Base-by-base conservation (phyloP, 2,888 invertebrate species). In the Microctonus hyperodae region DNA sequence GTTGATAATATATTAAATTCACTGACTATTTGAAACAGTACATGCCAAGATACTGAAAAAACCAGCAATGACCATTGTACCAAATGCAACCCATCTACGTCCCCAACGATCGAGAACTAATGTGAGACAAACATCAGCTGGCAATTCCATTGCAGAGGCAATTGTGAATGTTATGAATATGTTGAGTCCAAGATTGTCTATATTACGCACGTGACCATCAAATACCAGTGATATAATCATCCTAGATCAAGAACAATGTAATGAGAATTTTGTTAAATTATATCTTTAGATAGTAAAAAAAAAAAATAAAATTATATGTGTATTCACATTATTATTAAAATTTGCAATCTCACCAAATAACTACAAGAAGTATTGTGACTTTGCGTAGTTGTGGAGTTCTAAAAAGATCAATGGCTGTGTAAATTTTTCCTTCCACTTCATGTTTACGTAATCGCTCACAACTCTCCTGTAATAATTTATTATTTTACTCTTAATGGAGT, bases 191-290 rank as follows among this genome's bases (percentile, higher is more conserved):
- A 95, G 84, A 10, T 94, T 92, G 0, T 93, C 92, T 0, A 95
- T 94, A 79, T 95, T 95, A 77, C 95, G 87, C 16, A 95, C 94
- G 79, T 96, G 95, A 0, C 94, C 94, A 78, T 95, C 94, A 82
- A 95, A 94, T 0, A 94, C 93, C 78, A 95, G 79, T 0, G 94
- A 93, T 65, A 95, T 92, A n/a, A 92, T 90, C 92, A 94, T 93
- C 87, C 87, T 87, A 70, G 13, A 51, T n/a, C 22, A 22, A 40
- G 9, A 10, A 1, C 25, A 63, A 50, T 40, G 62, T 20, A 3
- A 61, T 16, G 20, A 11, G 31, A 9, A 28, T 51, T 58, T 60
- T 40, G 28, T 62, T 63, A n/a, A n/a, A n/a, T n/a, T n/a, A n/a
- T n/a, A n/a, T n/a, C n/a, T n/a, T n/a, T 40, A 25, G 4, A n/a